Base-by-base conservation (phyloP, 2,113 vertebrate genomes). In the Indicator indicator region DNA sequence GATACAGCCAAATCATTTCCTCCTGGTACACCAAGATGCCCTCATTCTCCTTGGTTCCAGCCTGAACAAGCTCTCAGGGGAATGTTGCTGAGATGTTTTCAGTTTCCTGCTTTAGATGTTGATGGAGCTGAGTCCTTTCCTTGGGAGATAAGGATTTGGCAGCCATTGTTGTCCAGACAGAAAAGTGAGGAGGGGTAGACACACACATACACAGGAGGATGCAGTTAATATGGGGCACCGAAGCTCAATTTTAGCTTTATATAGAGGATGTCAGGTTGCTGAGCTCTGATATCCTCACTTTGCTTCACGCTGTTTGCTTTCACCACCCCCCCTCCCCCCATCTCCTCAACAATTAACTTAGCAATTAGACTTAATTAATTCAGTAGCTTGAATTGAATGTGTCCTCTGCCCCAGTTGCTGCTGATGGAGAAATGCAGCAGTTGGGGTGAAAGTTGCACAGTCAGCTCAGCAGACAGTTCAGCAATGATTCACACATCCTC, bases 291-390 rank as follows among this genome's bases (percentile, higher is more conserved):
- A 86, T 70, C 83, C 72, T 92, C 86, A 86, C 90, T 94, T 92
- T 89, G 92, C 63, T 80, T 94, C 96, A 95, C 1, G 48, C 96
- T 95, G 96, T 94, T 97, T 96, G 91, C 87, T 97, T 93, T 60
- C 87, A 77, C 40, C 36, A 36, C 36, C 36, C 5, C 68, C 46
- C 56, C 42, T 13, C 3, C 4, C 28, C 28, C 69, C 13, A 63
- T 72, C 92, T 73, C 76, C 89, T 74, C 92, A 78, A 92, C 94
- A 96, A 97, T 96, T 97, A 97, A 94, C 96, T 96, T 96, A 80
- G 94, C 81, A 97, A 96, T 97, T 97, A 97, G 83, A 79, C 78
- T 90, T 94, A 97, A 97, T 96, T 96, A 94, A 71, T 94, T 88
- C 94, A 59, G 92, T 48, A 93, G 85, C 62, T 95, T n/a, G n/a